phyloP scores from a whole-genome alignment of 2,888 invertebrate genomes.

The Limnephilus rhombicus region DNA sequence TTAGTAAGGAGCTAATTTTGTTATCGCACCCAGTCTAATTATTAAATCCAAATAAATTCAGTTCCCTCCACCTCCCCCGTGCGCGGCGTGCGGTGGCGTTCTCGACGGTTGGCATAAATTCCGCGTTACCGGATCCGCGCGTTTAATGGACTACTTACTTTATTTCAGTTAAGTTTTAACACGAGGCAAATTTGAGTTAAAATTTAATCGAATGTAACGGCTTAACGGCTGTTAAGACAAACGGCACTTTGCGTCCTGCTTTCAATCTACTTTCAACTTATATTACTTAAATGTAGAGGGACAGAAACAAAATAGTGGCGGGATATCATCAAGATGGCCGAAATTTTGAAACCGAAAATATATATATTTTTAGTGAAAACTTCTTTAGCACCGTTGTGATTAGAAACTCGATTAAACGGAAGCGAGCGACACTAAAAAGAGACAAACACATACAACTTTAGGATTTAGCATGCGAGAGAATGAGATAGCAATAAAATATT shows the following conservation, averaged over 20 bases:
- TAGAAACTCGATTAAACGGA: too few species aligned
- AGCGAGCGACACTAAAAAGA: too few species aligned
- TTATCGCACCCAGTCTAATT: not conserved
- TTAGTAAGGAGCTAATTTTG: not conserved
- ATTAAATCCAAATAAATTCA: not conserved
- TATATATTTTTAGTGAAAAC: too few species aligned
- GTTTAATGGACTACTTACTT: slow-evolving; percentile 41
- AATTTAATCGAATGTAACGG: slow-evolving; percentile 63
- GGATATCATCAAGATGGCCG: not conserved
- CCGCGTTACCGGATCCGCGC: slow-evolving; percentile 16
- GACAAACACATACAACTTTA: too few species aligned
- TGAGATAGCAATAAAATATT: too few species aligned
- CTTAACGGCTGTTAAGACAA: slow-evolving; percentile 53
- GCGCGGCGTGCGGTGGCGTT: not conserved
- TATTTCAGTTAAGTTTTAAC: slow-evolving; percentile 48
- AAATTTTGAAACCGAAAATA: not conserved
- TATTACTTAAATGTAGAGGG: not conserved
- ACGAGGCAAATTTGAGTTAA: slow-evolving; percentile 59
- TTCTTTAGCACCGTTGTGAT: too few species aligned
- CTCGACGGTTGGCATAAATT: not conserved
- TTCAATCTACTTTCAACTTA: slow-evolving; percentile 40
- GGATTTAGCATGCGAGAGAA: too few species aligned
- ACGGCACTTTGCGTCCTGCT: slow-evolving; percentile 48
- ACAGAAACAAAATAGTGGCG: not conserved
- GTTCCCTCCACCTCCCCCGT: not conserved